These are phyloP conservation scores for Apamea monoglypha DNA, from an alignment of 2,888 invertebrate species.

Conservation along the genomic window DNA sequence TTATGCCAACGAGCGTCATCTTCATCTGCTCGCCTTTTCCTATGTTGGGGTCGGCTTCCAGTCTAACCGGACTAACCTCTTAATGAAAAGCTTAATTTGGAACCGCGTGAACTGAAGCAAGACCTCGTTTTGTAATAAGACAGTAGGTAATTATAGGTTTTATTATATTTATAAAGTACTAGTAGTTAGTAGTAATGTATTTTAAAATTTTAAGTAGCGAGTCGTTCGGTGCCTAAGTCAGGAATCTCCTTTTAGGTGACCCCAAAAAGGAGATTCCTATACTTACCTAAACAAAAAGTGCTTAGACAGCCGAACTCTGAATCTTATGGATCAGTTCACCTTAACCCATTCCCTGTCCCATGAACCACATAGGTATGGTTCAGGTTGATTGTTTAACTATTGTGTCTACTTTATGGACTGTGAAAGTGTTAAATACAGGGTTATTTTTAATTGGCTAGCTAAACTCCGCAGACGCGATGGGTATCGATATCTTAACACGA, in stretches of 20 bases:
- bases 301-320: background rate
- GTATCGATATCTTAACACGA: too few relatives aligned
- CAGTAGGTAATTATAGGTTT: background rate
- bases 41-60: background rate
- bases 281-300: background rate
- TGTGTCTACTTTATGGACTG: too few relatives aligned
- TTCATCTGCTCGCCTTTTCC: background rate
- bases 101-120: background rate
- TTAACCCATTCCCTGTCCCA: too few relatives aligned
- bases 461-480: too few relatives aligned
- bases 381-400: too few relatives aligned
- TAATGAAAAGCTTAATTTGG: background rate
- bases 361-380: too few relatives aligned
- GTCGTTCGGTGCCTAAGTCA: background rate
- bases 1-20: background rate
- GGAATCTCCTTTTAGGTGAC: too few relatives aligned
- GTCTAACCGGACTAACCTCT: background rate
- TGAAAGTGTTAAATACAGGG: too few relatives aligned
- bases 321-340: too few relatives aligned
- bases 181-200: background rate
- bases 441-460: too few relatives aligned
- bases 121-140: background rate
- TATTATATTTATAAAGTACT: conserved; percentile 4
- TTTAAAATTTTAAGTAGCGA: background rate
- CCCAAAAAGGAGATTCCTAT: background rate